These are phyloP conservation scores for Pseudomyrmex flavicornis DNA, from an alignment of 1,140 invertebrate species.

Conservation along the genomic window DNA sequence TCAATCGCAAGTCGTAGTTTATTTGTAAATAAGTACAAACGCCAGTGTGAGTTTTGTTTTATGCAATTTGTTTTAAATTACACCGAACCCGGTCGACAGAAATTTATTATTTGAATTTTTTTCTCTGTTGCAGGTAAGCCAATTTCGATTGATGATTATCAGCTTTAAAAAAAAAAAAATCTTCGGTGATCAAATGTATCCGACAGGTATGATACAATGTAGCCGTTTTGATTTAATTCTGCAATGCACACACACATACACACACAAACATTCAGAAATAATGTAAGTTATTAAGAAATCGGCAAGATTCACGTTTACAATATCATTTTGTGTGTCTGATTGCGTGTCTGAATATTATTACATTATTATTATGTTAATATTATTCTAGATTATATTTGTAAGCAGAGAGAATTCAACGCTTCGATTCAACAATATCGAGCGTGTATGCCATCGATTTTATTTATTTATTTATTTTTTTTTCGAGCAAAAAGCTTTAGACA, in stretches of 20 bases:
- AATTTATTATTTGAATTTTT: constrained; percentile 44
- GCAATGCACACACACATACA: background rate
- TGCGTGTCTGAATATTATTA: too few relatives aligned
- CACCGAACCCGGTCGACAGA: background rate
- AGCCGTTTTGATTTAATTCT: background rate
- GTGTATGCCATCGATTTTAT: background rate
- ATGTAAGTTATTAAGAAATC: background rate
- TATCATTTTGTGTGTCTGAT: background rate
- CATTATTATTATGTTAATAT: background rate
- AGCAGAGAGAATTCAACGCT: background rate
- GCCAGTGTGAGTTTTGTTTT: background rate
- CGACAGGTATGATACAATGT: background rate
- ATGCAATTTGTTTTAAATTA: background rate
- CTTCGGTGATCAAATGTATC: background rate
- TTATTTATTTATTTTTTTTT: background rate
- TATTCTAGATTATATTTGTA: background rate
- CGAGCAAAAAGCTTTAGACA: background rate
- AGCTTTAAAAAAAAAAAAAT: background rate
- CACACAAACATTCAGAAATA: constrained; percentile 2
- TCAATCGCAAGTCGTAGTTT: too few relatives aligned
- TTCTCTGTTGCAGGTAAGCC: constrained; percentile 73
- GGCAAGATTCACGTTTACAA: background rate
- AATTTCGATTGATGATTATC: background rate
- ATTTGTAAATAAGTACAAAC: background rate
- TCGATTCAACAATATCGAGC: background rate